Evolutionary conservation across 2,113 vertebrate genomes (phyloP).

Genomic region (Gnathonemus longibarbis): DNA sequence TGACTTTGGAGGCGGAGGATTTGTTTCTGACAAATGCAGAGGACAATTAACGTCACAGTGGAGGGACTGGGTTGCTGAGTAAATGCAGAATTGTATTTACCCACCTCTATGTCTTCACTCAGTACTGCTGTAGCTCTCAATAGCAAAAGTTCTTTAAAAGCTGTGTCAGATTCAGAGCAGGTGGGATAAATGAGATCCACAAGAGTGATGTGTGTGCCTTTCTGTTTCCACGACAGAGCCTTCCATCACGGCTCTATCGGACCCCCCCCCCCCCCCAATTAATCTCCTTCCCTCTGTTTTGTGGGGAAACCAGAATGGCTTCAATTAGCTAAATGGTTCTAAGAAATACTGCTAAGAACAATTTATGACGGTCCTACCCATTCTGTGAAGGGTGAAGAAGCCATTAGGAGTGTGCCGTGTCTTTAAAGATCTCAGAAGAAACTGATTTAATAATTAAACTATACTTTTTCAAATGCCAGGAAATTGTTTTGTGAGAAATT

Average conservation of each 20-base stretch:
- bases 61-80: neutral
- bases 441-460: neutral
- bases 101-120: neutral
- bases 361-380: neutral
- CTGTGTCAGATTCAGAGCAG: neutral
- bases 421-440: neutral
- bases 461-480: neutral
- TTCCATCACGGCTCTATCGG: neutral
- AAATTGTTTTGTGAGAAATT: neutral
- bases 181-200: neutral
- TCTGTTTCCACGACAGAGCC: neutral
- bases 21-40: neutral
- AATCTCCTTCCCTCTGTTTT: neutral
- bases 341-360: neutral
- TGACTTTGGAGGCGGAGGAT: neutral
- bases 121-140: neutral
- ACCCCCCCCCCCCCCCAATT: neutral
- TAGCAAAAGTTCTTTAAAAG: neutral
- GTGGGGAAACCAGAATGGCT: neutral
- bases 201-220: neutral
- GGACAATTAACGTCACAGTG: neutral
- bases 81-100: neutral
- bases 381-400: neutral
- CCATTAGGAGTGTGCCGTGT: neutral
- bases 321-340: constrained; percentile 22